Percentiles rank a stretch among this genome's conserved stretches.
phyloP scores from a whole-genome alignment of 2,797 vertebrate genomes.

The Labroides dimidiatus region DNA sequence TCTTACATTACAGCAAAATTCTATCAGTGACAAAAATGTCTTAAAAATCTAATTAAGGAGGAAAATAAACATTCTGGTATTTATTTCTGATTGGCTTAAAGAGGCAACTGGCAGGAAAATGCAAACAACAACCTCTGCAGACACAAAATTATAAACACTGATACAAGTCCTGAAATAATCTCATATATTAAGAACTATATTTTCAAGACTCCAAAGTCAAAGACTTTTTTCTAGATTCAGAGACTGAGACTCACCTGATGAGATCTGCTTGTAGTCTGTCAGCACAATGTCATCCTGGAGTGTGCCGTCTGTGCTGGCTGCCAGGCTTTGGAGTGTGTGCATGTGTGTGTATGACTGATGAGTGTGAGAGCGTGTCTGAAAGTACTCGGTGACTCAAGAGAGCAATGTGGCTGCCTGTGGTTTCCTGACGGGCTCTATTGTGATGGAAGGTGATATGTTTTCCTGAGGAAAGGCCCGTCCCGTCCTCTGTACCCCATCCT shows the following conservation, averaged over 20 bases:
- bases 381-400: slow-evolving; percentile 78
- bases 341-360: slow-evolving; percentile 65
- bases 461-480: slow-evolving; percentile 87
- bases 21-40: neutral
- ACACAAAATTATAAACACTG: too few relatives aligned
- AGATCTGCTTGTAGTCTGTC: slow-evolving; percentile 63
- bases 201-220: neutral
- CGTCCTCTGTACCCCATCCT: slow-evolving; percentile 63
- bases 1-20: neutral
- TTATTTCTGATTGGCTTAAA: neutral
- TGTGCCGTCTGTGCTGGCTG: slow-evolving; percentile 58
- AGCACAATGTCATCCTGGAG: slow-evolving; percentile 80
- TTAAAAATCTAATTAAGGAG: neutral
- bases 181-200: too few relatives aligned
- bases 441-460: slow-evolving; percentile 86
- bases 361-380: slow-evolving; percentile 73
- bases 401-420: slow-evolving; percentile 78
- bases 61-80: neutral
- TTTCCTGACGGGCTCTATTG: slow-evolving; percentile 82
- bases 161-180: neutral
- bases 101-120: neutral
- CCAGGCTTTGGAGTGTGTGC: slow-evolving; percentile 52
- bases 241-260: slow-evolving; percentile 62
- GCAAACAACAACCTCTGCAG: neutral
- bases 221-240: neutral